Evolutionary conservation across 2,888 invertebrate species (phyloP), one percentile per base, ranked within the genome.

Genomic region (Amorpha juglandis): DNA sequence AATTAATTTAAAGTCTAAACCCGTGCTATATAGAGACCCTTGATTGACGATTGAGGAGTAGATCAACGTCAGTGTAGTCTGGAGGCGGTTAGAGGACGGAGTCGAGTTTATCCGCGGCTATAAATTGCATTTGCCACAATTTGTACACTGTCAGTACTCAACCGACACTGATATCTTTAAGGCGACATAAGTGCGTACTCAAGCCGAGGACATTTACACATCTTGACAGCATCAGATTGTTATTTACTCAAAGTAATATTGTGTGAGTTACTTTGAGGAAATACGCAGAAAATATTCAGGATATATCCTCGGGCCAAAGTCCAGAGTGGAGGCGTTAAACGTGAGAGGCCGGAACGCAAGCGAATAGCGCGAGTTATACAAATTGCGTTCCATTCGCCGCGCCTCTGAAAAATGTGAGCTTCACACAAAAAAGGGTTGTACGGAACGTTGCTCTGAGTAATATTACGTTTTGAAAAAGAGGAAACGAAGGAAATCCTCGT

Each of bases 341-440:
- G 21, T 42, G 53, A 66, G 53, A 65, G 68, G 63, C 67, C 51
- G 55, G 64, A 64, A 72, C 70, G 71, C 73, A 70, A 75, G 67
- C 68, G 74, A 79, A 75, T 72, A 72, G 72, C 72, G 67, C 69
- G 77, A 79, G 77, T 80, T 78, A 81, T 79, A 89, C 83, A 90
- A 90, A 90, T 89, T 83, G 82, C 81, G 80, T 80, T 80, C 82
- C 83, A 83, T 88, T 85, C 83, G 80, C 75, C 76, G 76, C 73
- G 75, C 80, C 74, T 73, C 80, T 86, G 88, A 87, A 89, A 90
- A 89, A 89, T 88, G 83, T 74, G 79, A 74, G 78, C 75, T 80
- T 75, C 77, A 75, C 79, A 82, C 81, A 82, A 86, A 84, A 87
- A 88, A 80, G 81, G 86, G 82, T 81, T 82, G 74, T 70, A 67